These are phyloP conservation scores for Ginglymostoma cirratum DNA, from an alignment of 2,113 vertebrate species.

Conservation along the genomic window DNA sequence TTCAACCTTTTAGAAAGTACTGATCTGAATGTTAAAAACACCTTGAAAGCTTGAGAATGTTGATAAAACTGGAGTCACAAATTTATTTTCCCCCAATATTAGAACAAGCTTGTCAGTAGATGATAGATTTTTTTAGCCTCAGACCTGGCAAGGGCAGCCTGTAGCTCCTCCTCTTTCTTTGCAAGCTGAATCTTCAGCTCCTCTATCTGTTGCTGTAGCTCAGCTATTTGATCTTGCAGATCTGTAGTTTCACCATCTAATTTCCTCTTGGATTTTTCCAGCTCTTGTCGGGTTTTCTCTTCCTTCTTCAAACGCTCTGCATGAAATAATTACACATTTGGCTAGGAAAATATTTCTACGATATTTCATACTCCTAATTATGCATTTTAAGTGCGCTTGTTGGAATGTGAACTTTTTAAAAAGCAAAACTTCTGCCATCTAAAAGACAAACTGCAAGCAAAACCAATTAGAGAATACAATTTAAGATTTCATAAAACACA, in stretches of 20 bases:
- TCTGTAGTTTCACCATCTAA: conserved; percentile 90
- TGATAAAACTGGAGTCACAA: not conserved
- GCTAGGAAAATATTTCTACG: not conserved
- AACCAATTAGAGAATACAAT: not conserved
- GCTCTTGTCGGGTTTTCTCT: conserved; percentile 89
- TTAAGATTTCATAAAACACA: not conserved
- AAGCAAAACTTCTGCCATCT: not conserved
- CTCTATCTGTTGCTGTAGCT: conserved; percentile 89
- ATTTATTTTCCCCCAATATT: not conserved
- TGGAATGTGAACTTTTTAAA: not conserved
- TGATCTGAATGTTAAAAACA: too few relatives aligned
- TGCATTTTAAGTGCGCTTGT: not conserved
- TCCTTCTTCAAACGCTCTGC: conserved; percentile 94
- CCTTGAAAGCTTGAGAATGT: not conserved
- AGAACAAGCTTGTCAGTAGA: not conserved
- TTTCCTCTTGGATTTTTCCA: conserved; percentile 94
- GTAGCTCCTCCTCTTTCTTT: conserved; percentile 95
- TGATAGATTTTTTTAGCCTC: not conserved
- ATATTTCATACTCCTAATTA: not conserved
- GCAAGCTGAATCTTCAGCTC: conserved; percentile 86
- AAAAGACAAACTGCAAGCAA: not conserved
- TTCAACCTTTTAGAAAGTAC: too few relatives aligned
- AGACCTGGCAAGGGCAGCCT: conserved; percentile 79
- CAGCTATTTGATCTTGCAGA: conserved; percentile 91
- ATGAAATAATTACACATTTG: conserved; percentile 33